phyloP scores from a whole-genome alignment of 2,888 invertebrate genomes.

The Syrista parreyssii region DNA sequence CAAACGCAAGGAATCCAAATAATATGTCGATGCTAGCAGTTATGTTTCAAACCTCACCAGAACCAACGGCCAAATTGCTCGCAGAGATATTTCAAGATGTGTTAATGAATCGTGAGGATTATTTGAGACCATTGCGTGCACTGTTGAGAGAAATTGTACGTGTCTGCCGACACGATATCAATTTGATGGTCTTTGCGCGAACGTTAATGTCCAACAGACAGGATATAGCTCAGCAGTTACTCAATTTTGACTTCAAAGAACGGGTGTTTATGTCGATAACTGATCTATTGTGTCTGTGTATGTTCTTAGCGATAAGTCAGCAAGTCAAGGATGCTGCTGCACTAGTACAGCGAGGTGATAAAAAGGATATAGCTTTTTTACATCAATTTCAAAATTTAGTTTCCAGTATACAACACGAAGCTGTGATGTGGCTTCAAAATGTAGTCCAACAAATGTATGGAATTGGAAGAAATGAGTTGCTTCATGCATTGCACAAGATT shows the following conservation, averaged over 20 bases:
- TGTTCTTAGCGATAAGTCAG: slow-evolving; percentile 82
- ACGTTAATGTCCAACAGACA: slow-evolving; percentile 77
- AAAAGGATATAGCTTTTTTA: slow-evolving; percentile 63
- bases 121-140: slow-evolving; percentile 85
- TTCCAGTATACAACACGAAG: slow-evolving; percentile 80
- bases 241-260: slow-evolving; percentile 79
- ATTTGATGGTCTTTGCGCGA: slow-evolving; percentile 82
- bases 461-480: slow-evolving; percentile 78
- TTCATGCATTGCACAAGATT: slow-evolving; percentile 83
- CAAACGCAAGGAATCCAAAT: slow-evolving; percentile 91
- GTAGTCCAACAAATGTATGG: slow-evolving; percentile 80
- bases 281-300: slow-evolving; percentile 87
- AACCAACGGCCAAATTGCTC: slow-evolving; percentile 83
- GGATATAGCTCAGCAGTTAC: slow-evolving; percentile 73
- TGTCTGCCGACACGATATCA: slow-evolving; percentile 83
- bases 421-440: slow-evolving; percentile 89
- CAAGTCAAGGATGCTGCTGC: slow-evolving; percentile 77
- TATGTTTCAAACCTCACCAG: slow-evolving; percentile 87
- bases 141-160: slow-evolving; percentile 90
- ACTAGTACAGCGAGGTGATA: slow-evolving; percentile 68
- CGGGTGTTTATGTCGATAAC: slow-evolving; percentile 85
- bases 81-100: slow-evolving; percentile 90
- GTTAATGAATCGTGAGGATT: slow-evolving; percentile 89
- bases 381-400: slow-evolving; percentile 67
- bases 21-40: slow-evolving; percentile 93